Evolutionary conservation across 2,113 vertebrate species (phyloP).

Genomic region (Ploceus nigricollis): DNA sequence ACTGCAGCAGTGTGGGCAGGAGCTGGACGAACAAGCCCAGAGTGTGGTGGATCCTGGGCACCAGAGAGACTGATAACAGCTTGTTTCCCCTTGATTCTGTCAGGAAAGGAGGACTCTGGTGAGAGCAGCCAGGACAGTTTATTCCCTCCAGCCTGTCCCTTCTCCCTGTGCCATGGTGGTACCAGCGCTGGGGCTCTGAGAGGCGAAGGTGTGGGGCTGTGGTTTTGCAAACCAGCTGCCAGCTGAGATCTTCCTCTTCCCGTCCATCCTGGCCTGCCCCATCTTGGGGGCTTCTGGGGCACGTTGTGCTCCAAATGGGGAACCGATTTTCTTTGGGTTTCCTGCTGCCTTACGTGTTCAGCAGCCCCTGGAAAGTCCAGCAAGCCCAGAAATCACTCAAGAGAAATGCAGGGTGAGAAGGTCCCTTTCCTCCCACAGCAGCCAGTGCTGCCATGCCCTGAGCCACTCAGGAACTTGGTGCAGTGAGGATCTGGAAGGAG

Average conservation of each 20-base stretch:
- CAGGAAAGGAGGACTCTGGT: fast-evolving
- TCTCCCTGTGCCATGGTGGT: fast-evolving
- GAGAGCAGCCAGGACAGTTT: background rate
- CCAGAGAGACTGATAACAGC: background rate
- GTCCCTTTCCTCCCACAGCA: background rate
- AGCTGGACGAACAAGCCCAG: background rate
- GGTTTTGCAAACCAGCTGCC: background rate
- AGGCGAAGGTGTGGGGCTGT: background rate
- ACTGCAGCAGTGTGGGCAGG: background rate
- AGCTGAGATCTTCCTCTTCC: constrained; percentile 39
- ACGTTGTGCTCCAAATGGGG: background rate
- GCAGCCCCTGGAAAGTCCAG: constrained; percentile 19
- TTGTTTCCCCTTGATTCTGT: background rate
- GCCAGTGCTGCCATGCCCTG: fast-evolving
- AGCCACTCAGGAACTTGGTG: fast-evolving
- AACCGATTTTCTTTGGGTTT: constrained; percentile 20
- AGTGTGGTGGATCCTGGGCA: background rate
- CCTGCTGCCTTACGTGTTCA: background rate
- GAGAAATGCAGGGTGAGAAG: background rate
- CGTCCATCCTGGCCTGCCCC: background rate
- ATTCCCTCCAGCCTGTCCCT: background rate
- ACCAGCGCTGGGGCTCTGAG: background rate
- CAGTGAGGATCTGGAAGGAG: background rate
- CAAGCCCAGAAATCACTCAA: background rate
- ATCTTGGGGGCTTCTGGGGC: background rate